Conservation (phyloP, 2,888 invertebrate species). For the Nasonia oneida region DNA sequence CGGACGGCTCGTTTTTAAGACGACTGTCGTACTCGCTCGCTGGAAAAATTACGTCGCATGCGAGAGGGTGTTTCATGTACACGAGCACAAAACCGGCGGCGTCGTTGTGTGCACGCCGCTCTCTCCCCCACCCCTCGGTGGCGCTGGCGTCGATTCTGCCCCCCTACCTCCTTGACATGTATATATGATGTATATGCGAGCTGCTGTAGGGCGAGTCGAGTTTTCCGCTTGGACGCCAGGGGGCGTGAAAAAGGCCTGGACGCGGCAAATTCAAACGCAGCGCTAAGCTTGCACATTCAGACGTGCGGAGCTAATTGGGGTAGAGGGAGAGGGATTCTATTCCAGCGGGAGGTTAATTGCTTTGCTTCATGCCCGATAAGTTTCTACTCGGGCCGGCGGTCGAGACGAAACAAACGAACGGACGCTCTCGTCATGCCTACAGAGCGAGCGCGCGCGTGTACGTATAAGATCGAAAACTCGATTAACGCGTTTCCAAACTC, state of each 20-base stretch:
- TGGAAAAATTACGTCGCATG: too few relatives aligned
- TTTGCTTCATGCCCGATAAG: slow-evolving; percentile 44
- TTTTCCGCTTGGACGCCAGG: slow-evolving; percentile 13
- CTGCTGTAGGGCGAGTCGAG: neutral
- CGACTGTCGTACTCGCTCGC: too few relatives aligned
- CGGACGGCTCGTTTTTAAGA: too few relatives aligned
- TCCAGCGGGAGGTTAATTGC: slow-evolving; percentile 15
- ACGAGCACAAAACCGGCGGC: neutral
- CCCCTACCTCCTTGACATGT: neutral
- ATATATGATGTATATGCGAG: neutral
- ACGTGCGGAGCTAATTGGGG: neutral
- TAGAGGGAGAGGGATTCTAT: neutral
- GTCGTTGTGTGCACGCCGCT: neutral
- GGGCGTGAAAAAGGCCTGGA: neutral
- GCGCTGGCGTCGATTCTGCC: neutral
- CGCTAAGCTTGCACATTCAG: neutral
- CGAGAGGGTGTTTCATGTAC: neutral
- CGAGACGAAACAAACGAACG: neutral
- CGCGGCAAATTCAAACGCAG: slow-evolving; percentile 15
- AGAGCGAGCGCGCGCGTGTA: neutral
- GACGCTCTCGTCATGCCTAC: neutral
- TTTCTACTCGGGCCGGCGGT: neutral
- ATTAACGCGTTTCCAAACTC: slow-evolving; percentile 70
- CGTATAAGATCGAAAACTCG: slow-evolving; percentile 65
- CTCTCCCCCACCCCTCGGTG: neutral